Conservation (phyloP, 2,113 vertebrate species). For the Oreochromis spilurus region DNA sequence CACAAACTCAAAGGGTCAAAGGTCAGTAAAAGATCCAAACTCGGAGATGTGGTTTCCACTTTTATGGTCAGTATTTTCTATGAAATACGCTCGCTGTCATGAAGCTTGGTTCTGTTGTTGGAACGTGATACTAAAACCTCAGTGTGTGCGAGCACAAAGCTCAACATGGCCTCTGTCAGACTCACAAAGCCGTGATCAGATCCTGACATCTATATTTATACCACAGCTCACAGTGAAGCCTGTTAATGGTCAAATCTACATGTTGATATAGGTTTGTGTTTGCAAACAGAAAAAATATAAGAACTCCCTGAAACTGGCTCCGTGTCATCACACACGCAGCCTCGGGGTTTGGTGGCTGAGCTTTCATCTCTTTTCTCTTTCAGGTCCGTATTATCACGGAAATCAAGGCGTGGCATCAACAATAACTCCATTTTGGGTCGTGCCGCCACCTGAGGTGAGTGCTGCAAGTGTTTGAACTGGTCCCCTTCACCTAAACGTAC, state of each 20-base stretch:
- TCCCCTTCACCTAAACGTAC: neutral
- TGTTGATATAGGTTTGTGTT: neutral
- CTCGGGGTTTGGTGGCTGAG: neutral
- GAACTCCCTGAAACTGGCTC: neutral
- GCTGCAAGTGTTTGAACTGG: neutral
- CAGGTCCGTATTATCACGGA: conserved; percentile 88
- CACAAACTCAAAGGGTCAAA: neutral
- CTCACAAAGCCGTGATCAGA: neutral
- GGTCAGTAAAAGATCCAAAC: neutral
- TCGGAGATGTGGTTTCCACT: neutral
- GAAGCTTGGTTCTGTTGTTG: neutral
- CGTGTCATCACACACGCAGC: neutral
- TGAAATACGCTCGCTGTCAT: neutral
- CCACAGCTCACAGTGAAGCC: neutral
- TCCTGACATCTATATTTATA: neutral
- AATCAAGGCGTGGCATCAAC: conserved; percentile 88
- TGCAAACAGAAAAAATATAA: neutral
- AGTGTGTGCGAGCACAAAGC: neutral
- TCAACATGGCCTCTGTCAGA: neutral
- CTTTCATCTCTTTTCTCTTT: neutral
- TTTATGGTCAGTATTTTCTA: neutral
- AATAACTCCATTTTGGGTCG: conserved; percentile 94
- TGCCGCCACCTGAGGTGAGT: conserved; percentile 87
- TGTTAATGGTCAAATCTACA: neutral
- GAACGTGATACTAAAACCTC: neutral